phyloP scores from a whole-genome alignment of 1,140 invertebrate genomes.

The Leptestheria dahalacensis region DNA sequence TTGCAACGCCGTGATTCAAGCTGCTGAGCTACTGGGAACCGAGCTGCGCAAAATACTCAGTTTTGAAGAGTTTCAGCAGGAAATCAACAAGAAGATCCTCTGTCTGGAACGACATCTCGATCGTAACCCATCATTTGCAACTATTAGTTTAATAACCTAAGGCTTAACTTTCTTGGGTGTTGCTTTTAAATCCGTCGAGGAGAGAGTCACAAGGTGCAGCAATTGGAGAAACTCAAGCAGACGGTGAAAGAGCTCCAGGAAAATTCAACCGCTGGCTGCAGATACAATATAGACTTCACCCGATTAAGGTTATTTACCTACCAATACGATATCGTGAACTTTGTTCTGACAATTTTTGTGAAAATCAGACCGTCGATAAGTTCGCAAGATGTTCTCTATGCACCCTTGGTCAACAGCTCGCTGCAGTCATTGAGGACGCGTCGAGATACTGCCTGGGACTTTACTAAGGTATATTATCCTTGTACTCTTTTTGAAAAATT shows the following conservation, averaged over 20 bases:
- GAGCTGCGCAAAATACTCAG: conserved; percentile 4
- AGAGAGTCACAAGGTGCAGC: conserved; percentile 3
- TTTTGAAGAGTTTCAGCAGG: conserved; percentile 1
- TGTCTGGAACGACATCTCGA: neutral
- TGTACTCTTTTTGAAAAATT: neutral
- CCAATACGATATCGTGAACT: too few species aligned
- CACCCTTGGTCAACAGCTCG: neutral
- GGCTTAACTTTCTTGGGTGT: too few species aligned
- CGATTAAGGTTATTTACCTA: neutral
- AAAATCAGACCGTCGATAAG: conserved; percentile 1
- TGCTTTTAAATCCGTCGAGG: neutral
- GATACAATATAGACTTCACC: neutral
- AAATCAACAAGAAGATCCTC: neutral
- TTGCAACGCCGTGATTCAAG: neutral
- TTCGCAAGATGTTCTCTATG: conserved; percentile 10
- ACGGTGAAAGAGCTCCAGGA: conserved; percentile 9
- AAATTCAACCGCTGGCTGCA: neutral
- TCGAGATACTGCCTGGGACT: conserved; percentile 4
- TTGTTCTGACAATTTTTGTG: neutral
- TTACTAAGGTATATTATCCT: neutral
- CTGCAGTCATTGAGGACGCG: neutral
- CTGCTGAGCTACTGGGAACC: neutral
- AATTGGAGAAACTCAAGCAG: conserved; percentile 5
- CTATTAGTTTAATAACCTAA: neutral
- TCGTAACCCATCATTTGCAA: neutral